Base-by-base conservation (phyloP, 2,113 vertebrate species). In the Ailurus styani region DNA sequence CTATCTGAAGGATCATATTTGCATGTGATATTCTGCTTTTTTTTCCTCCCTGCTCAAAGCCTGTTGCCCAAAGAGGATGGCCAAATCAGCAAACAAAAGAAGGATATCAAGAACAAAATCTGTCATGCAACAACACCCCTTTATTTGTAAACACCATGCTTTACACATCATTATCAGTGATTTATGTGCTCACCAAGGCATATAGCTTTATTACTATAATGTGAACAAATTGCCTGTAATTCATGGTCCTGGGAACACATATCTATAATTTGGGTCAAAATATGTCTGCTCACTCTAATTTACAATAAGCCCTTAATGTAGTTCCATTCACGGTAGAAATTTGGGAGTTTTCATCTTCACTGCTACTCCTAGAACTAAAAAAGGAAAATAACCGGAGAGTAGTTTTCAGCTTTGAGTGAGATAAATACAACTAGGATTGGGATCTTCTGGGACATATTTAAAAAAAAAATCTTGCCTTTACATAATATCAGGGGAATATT, bases 201-300 rank as follows among this genome's bases (percentile, higher is more conserved):
- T 42, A 94, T 42, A 96, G 91, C 75, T 97, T 96, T 97, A 95
- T 97, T 95, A 92, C 84, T 77, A 4, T 93, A 88, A 95, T 96
- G 72, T 29, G 81, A 96, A 82, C 14, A 97, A 98, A 94, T 50
- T 94, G 93, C 52, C 87, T 95, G 20, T 91, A 90, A 97, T 96
- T 87, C 29, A 2, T 84, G 70, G 88, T 88, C 77, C 40, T 45
- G 52, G 55, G 18, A 95, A 90, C 60, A 85, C 57, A 91, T 94
- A 85, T 78, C 85, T 97, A 83, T 97, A 84, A 96, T 97, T 95
- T 96, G 85, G 87, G 75, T 97, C 94, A 97, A 97, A 96, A 97
- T 89, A 85, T 93, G 64, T 95, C 73, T 95, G 34, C 64, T 91
- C 90, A 86, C 40, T 93, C 90, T 91, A 96, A 93, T 97, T 97